These are phyloP conservation scores for Teinopalpus imperialis DNA, from an alignment of 2,888 invertebrate species.

Conservation along the genomic window DNA sequence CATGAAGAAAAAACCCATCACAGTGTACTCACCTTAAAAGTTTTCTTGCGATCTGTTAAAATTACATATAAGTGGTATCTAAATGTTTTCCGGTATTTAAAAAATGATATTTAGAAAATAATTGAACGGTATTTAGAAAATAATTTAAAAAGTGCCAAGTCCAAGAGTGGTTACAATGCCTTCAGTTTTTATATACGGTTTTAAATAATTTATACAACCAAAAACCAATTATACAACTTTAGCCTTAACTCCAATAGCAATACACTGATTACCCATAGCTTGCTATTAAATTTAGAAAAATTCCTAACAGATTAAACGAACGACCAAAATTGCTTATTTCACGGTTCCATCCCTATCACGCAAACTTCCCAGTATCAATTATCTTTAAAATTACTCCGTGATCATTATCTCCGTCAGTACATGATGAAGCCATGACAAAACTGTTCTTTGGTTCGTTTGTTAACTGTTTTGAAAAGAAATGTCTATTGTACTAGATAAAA, in stretches of 20 bases:
- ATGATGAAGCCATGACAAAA: conserved; percentile 8
- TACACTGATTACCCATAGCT: background rate
- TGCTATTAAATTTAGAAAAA: background rate
- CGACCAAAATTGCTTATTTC: conserved; percentile 13
- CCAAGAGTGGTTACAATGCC: too few relatives aligned
- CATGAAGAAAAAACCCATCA: too few relatives aligned
- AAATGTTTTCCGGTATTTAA: too few relatives aligned
- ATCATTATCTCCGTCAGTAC: conserved; percentile 11
- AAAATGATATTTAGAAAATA: too few relatives aligned
- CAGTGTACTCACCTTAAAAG: too few relatives aligned
- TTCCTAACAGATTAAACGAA: background rate
- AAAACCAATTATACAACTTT: background rate
- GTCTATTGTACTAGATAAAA: too few relatives aligned
- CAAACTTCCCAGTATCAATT: conserved; percentile 8
- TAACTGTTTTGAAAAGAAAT: too few relatives aligned
- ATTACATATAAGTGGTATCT: too few relatives aligned
- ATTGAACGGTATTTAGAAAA: too few relatives aligned
- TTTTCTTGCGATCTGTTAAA: too few relatives aligned
- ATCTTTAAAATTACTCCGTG: conserved; percentile 16
- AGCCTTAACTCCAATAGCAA: background rate
- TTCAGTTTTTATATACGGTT: too few relatives aligned
- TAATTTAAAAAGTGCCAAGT: background rate
- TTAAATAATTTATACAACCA: too few relatives aligned
- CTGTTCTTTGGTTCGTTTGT: background rate
- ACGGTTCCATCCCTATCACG: conserved; percentile 8